These are phyloP conservation scores for Tragelaphus scriptus DNA, from an alignment of 2,113 vertebrate species.

Conservation along the genomic window DNA sequence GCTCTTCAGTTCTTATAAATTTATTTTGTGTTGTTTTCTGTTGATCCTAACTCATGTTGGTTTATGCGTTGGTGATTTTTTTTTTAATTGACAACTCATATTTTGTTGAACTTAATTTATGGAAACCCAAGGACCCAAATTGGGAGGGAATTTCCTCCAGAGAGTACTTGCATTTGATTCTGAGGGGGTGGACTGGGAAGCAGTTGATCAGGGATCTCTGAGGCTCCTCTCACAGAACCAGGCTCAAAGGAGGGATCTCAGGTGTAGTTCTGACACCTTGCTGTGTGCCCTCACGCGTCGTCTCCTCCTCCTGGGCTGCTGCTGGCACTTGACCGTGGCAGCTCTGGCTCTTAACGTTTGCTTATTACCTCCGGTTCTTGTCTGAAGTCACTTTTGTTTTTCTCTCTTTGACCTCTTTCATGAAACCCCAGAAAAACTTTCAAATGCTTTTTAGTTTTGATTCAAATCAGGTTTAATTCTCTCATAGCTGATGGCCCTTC, in stretches of 20 bases:
- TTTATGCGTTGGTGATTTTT: not conserved
- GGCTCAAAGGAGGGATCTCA: not conserved
- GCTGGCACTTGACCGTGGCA: not conserved
- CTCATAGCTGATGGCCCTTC: not conserved
- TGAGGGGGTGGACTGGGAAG: not conserved
- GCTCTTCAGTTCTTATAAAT: not conserved
- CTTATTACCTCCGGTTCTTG: not conserved
- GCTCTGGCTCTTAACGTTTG: not conserved
- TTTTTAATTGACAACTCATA: not conserved
- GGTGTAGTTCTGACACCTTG: not conserved
- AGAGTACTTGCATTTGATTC: not conserved
- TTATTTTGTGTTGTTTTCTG: not conserved
- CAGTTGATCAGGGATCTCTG: not conserved
- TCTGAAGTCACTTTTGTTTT: not conserved
- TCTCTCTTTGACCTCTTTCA: not conserved
- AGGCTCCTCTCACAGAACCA: not conserved
- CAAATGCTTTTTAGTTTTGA: not conserved
- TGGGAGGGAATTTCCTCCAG: not conserved
- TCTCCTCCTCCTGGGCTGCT: not conserved
- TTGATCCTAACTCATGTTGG: not conserved
- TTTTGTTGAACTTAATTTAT: conserved; percentile 34
- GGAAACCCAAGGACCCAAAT: not conserved
- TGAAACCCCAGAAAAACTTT: not conserved
- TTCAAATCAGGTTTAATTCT: conserved; percentile 11
- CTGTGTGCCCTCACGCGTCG: not conserved